Evolutionary conservation across 2,888 invertebrate species (phyloP), one percentile per base, ranked within the genome.

Genomic region (Polydrusus pterygomalis): DNA sequence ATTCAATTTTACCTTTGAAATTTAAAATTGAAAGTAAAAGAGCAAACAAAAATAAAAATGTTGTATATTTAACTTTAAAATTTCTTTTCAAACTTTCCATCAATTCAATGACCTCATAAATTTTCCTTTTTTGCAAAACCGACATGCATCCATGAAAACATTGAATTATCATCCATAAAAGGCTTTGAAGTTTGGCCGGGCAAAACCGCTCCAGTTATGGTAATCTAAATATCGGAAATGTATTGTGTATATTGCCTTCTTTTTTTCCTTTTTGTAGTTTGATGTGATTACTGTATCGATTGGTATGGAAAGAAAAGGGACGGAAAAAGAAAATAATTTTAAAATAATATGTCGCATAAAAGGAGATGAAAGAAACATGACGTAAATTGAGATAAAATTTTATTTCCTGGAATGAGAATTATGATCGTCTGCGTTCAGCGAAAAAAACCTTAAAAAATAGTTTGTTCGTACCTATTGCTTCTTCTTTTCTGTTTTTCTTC

Each of bases 141-240:
- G 58, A 65, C 65, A 65, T 65, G 49, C 49, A 65, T 65, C 49
- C 65, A 65, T 65, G 65, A 65, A 65, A 65, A 65, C 51, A 65
- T 65, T 51, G 65, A 65, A 65, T 65, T 65, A 65, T 65, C 49
- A 65, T 65, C 49, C 25, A 65, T 65, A 65, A 49, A 65, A 34
- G 65, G 65, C 65, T 65, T 65, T 65, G 65, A 65, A 51, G 65
- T 65, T 51, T 30, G 49, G 30, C 15, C 49, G 65, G 34, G 47
- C 47, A 49, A 65, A 65, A 49, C 49, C 51, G 65, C 65, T 49
- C 30, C 65, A 30, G 65, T 65, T 49, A 65, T 51, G 65, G 20
- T 65, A 65, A 65, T 65, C 65, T 65, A 65, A 65, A 65, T 65
- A 65, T 65, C 49, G 65, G 65, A 65, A 51, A 65, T 51, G 51